Evolutionary conservation across 1,140 invertebrate genomes (phyloP).

Genomic region (Lanistes nyassanus): DNA sequence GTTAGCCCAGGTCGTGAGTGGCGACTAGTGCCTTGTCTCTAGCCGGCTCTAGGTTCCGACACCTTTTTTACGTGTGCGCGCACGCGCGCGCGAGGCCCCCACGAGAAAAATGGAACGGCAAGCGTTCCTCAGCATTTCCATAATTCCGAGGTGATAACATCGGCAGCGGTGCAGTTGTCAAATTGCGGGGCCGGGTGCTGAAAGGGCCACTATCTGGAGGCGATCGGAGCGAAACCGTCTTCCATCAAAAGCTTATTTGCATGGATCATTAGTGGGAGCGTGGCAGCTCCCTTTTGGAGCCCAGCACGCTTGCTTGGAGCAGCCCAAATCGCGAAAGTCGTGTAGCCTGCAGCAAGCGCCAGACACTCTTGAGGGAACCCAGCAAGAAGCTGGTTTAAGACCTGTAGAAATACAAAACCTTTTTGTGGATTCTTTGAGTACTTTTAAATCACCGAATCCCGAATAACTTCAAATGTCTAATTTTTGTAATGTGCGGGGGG

Average conservation of each 20-base stretch:
- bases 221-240: constrained; percentile 6
- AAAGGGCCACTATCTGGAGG: constrained; percentile 4
- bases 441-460: no score
- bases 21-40: neutral
- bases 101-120: constrained; percentile 5
- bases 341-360: no score
- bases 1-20: neutral
- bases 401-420: no score
- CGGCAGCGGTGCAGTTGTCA: constrained; percentile 23
- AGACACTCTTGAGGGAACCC: no score
- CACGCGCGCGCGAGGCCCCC: neutral
- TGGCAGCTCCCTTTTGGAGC: constrained; percentile 9
- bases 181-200: constrained; percentile 22
- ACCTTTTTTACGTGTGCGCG: constrained; percentile 6
- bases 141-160: constrained; percentile 23
- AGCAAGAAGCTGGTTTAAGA: no score
- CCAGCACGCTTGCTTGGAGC: no score
- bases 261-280: constrained; percentile 24
- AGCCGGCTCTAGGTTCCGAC: constrained; percentile 13
- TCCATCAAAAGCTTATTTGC: constrained; percentile 31
- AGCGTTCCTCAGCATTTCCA: constrained; percentile 16
- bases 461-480: no score
- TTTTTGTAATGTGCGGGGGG: no score
- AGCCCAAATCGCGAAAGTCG: no score
- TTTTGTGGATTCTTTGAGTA: no score